Evolutionary conservation across 2,113 vertebrate genomes (phyloP), one percentile per base, ranked within the genome.

Genomic region (Bos indicus): DNA sequence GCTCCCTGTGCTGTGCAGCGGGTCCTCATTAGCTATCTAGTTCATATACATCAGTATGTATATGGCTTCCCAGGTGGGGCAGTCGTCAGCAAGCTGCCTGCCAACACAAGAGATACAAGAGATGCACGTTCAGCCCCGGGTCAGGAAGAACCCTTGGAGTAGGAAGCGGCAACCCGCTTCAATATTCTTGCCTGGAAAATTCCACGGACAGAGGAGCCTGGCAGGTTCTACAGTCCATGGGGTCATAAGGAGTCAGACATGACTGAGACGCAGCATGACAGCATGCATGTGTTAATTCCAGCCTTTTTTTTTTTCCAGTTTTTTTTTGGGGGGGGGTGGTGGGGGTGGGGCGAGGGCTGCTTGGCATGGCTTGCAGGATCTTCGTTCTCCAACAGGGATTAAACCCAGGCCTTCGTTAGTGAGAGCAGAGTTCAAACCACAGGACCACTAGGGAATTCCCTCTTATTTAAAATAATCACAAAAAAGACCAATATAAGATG

Each of bases 401-500:
- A 48, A 81, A 81, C 8, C 46, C 15, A 8, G 46, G 78, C 28
- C 48, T 11, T 11, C 3, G 0, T 28, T 48, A 3, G 46, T 81
- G 48, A 33, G 16, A 81, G 9, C 48, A 33, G 46, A 51, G 28
- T 81, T 19, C 78, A 33, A 52, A 52, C 48, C 9, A 6, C 28
- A 12, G 16, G 46, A 52, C 28, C 9, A 6, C 78, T 30, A 21
- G 16, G 46, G 28, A 33, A 81, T 51, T 52, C 46, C 28, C 48
- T 81, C 48, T 77, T 81, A 15, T 90, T 96, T 96, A 36, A 81
- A 91, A 57, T 80, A 82, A 59, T 48, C 51, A 77, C 21, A 56
- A 86, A 54, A 28, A 51, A 51, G 8, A 90, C 56, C 28, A 33
- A 25, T 43, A 48, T 1, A 21, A 54, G 15, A 33, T 74, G 2